Evolutionary conservation across 2,888 invertebrate genomes (phyloP).

Genomic region (Diaphora mendica): DNA sequence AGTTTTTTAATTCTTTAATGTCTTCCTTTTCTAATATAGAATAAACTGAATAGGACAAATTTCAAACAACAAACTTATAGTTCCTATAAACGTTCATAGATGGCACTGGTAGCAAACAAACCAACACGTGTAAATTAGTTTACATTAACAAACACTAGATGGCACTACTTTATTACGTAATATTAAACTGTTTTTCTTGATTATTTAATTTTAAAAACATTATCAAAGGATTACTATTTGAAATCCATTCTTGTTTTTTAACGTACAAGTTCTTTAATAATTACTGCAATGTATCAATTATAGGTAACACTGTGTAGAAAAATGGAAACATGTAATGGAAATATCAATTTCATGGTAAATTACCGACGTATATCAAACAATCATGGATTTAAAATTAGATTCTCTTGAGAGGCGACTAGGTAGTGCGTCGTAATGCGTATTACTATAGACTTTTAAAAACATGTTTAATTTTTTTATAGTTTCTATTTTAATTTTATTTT

Average conservation of each 20-base stretch:
- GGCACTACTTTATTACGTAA: neutral
- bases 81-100: neutral
- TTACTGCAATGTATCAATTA: constrained; percentile 41
- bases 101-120: neutral
- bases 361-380: constrained; percentile 46
- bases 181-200: neutral
- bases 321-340: constrained; percentile 34
- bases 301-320: constrained; percentile 32
- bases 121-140: neutral
- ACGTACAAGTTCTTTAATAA: constrained; percentile 13
- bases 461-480: constrained; percentile 45
- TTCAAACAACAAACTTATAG: neutral
- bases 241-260: neutral
- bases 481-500: constrained; percentile 30
- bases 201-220: neutral
- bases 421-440: constrained; percentile 38
- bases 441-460: constrained; percentile 28
- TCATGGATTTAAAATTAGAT: constrained; percentile 40
- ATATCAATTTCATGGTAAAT: constrained; percentile 72
- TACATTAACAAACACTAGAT: neutral
- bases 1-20: neutral
- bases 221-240: neutral
- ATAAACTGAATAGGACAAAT: neutral
- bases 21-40: neutral
- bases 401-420: constrained; percentile 22